phyloP scores from a whole-genome alignment of 2,113 vertebrate genomes.

The Pimephales promelas region DNA sequence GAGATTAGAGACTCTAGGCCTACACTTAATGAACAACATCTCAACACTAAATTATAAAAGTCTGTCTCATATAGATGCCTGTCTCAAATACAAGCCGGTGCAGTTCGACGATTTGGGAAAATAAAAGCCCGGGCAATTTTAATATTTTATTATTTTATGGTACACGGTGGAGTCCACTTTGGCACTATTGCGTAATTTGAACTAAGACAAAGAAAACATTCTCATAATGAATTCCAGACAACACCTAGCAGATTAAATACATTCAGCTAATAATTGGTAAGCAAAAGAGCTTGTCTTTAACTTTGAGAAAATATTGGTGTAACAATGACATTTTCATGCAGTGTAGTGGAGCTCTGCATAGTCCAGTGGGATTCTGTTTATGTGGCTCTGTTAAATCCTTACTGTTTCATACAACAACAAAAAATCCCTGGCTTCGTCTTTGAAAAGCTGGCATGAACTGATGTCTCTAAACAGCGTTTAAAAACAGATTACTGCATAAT shows the following conservation, averaged over 20 bases:
- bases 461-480: slow-evolving; percentile 61
- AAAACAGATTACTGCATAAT: slow-evolving; percentile 63
- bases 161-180: too few species aligned
- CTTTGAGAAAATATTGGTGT: not conserved
- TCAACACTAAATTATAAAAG: too few species aligned
- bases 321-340: not conserved
- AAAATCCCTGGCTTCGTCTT: slow-evolving; percentile 25
- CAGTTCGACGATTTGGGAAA: too few species aligned
- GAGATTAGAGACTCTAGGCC: too few species aligned
- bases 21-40: too few species aligned
- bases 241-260: not conserved
- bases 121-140: too few species aligned
- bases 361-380: slow-evolving; percentile 54
- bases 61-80: too few species aligned
- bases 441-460: slow-evolving; percentile 47
- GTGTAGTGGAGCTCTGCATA: not conserved
- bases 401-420: slow-evolving; percentile 33
- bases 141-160: too few species aligned
- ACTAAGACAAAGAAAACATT: not conserved
- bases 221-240: not conserved
- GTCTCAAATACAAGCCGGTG: too few species aligned
- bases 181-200: not conserved
- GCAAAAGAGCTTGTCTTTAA: not conserved
- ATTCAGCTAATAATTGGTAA: not conserved
- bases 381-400: slow-evolving; percentile 48